Evolutionary conservation across 2,888 invertebrate species (phyloP), one percentile per base, ranked within the genome.

Genomic region (Drosophila ezoana): DNA sequence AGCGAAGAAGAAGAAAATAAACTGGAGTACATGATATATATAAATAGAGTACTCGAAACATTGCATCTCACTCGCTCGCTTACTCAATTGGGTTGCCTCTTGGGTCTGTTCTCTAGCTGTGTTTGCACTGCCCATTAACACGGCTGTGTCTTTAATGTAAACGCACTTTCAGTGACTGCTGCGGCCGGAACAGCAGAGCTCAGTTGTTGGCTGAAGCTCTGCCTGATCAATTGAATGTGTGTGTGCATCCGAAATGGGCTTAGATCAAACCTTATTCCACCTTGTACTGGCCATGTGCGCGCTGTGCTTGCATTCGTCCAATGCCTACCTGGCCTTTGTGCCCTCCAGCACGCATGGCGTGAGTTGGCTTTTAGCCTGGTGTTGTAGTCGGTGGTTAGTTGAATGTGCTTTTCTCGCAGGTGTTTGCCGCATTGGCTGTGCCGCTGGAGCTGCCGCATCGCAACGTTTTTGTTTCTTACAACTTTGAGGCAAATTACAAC

Each of bases 381-480:
- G 1, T 11, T 14, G 11, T 9, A 4, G 10, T 18, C 9, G 8
- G 11, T 14, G 13, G 33, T 1, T 33, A 5, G 28, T 35, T 44
- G n/a, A 35, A 8, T 67, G 33, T 28, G 40, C 14, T 8, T 9
- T 16, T 52, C 6, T 13, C 43, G n/a, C 92, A 96, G 96, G 92
- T 95, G n/a, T 95, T 96, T 90, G 89, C 95, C 38, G 96, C 96
- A 0, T 92, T 96, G 68, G 95, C 96, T 0, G 93, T 96, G 32
- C 96, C 96, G 0, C 90, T 96, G 16, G 95, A 95, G 81, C 93
- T 95, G 6, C 95, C 95, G 0, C 94, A 95, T 77, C 94, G 95
- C 72, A 95, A 95, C 84, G 94, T 96, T 16, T 96, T 95, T 80
- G 92, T 96, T 28, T 95, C 96, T 0, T 95, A 95, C 90, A 96